Base-by-base conservation (phyloP, 1,140 invertebrate species). In the Pseudobourletiella spinata region DNA sequence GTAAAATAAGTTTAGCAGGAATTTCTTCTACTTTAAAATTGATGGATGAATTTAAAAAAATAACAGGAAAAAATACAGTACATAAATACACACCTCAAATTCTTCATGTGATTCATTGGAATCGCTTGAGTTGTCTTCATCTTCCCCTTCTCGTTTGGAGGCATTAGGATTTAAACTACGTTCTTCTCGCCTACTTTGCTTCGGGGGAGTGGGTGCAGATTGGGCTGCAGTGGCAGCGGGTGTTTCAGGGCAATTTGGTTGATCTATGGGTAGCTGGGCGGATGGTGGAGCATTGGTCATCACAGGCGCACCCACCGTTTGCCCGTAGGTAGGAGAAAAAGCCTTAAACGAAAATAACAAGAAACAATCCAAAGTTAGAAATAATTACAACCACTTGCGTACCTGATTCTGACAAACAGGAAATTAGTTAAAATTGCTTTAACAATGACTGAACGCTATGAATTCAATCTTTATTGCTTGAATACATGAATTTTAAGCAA, bases 41-140 rank as follows among this genome's bases (percentile, higher is more conserved):
- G n/a, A n/a, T n/a, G n/a, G 24, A 54, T 29, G 24, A 54, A 14
- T 14, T 15, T 29, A 18, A 48, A n/a, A n/a, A n/a, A 48, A 48
- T 48, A 16, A 48, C 6, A 48, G 8, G 22, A 18, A 39, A 20
- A 26, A 30, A 39, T 26, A 57, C 24, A 46, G 44, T 46, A 63
- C 63, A n/a, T n/a, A n/a, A n/a, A n/a, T n/a, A n/a, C n/a, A n/a
- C n/a, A n/a, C n/a, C 39, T 59, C 66, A 48, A 64, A 69, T 16
- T 65, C 67, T 42, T 66, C 65, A 28, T 65, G 55, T 32, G 64
- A 69, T 54, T 69, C 67, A 42, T 66, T 64, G 20, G 67, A 66
- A n/a, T 69, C 67, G 14, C 28, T 51, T 29, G 57, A 57, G 46
- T 63, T 60, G 29, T 62, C 67, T 8, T 67, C 66, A n/a, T 64